Base-by-base conservation (phyloP, 2,888 invertebrate species). In the Myathropa florea region DNA sequence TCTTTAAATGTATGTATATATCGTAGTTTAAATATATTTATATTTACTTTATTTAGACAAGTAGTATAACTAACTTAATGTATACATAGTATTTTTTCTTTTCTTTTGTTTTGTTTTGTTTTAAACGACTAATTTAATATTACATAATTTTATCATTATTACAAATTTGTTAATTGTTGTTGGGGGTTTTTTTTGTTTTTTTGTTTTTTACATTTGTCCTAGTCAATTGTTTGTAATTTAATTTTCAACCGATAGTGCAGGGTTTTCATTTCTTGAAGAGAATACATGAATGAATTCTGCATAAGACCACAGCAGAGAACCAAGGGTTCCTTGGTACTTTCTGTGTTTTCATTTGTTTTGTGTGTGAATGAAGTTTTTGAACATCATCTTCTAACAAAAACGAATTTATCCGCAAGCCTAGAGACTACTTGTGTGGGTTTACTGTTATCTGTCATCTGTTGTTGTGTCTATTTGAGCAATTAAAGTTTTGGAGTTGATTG, bases 131-230 rank as follows among this genome's bases (percentile, higher is more conserved):
- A 79, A 46, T 65, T 82, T 71, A 88, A 89, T 89, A 89, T 90
- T 90, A 89, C 89, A 90, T 90, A 89, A 89, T 82, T 87, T 80
- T 78, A 88, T 86, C 77, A 72, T 88, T 88, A 75, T 88, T 86
- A 88, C 80, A 85, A 73, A 72, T 63, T 76, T 46, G 79, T 68
- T 68, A 21, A 14, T 77, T 88, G 59, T 53, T 21, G 18, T 72
- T 83, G 77, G 26, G 73, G 33, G 63, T 83, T 83, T 67, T 67
- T 83, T 80, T 55, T 67, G 65, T 63, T 30, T 39, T 65, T 21
- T 39, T 75, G 70, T 75, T 87, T 79, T 90, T 88, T 89, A 88
- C 88, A 85, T 88, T 88, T 89, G 78, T 70, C 75, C 86, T 86
- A 88, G 89, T 88, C 89, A 89, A 77, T 75, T 33, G 7, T 46